Percentiles rank a stretch among this genome's conserved stretches.
phyloP scores from a whole-genome alignment of 2,797 vertebrate genomes.

The Tangara arthus region DNA sequence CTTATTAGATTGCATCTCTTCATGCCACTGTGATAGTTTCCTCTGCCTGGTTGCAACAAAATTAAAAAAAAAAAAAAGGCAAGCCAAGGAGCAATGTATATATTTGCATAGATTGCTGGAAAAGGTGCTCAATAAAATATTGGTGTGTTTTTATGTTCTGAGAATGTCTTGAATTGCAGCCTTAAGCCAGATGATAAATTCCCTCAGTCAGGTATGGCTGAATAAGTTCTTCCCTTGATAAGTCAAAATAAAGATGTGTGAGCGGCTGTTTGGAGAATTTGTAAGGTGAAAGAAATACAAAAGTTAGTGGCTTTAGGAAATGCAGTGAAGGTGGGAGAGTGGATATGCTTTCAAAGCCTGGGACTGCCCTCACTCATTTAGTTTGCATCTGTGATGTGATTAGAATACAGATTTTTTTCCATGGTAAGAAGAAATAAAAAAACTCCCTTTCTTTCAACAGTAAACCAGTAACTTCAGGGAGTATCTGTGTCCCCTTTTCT shows the following conservation, averaged over 20 bases:
- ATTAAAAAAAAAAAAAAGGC: not conserved
- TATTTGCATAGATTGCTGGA: conserved; percentile 31
- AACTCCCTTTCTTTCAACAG: not conserved
- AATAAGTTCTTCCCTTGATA: not conserved
- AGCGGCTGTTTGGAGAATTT: not conserved
- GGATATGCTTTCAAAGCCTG: not conserved
- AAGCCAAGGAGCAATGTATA: not conserved
- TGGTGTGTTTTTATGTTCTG: not conserved
- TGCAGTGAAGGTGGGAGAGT: not conserved
- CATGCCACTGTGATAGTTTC: not conserved
- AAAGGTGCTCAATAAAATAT: conserved; percentile 14
- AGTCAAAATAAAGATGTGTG: conserved; percentile 24
- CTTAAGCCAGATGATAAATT: conserved; percentile 27
- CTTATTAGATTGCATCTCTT: not conserved
- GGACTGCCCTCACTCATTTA: not conserved
- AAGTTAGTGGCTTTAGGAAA: not conserved
- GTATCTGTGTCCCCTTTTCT: not conserved
- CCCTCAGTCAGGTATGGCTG: not conserved
- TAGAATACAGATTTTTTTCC: not conserved
- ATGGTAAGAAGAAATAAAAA: not conserved
- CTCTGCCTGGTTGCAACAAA: not conserved
- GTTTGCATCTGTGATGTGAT: not conserved
- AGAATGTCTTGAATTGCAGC: not conserved
- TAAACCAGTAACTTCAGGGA: not conserved
- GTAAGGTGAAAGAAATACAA: not conserved